Conservation (phyloP, 2,113 vertebrate species). For the Chascanopsetta lugubris region DNA sequence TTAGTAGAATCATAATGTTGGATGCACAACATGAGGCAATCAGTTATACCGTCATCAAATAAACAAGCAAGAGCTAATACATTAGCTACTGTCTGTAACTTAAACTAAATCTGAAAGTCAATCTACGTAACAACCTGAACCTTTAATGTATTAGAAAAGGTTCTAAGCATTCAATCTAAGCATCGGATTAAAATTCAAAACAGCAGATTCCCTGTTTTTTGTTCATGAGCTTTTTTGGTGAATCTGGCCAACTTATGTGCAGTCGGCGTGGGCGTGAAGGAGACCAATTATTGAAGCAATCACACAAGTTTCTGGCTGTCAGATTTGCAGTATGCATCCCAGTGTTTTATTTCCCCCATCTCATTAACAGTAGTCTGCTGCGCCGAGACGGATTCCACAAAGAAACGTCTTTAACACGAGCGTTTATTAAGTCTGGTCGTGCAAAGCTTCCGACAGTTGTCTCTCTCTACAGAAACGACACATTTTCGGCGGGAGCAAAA, state of each 20-base stretch:
- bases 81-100: too few relatives aligned
- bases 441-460: slow-evolving; percentile 8
- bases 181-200: slow-evolving; percentile 25
- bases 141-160: slow-evolving; percentile 9
- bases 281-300: slow-evolving; percentile 16
- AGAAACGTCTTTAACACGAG: slow-evolving; percentile 1
- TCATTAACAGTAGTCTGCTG: slow-evolving; percentile 27
- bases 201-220: background rate
- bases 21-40: too few relatives aligned
- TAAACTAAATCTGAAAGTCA: too few relatives aligned
- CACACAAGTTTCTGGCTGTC: slow-evolving; percentile 12
- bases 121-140: background rate
- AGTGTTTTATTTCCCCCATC: slow-evolving; percentile 11
- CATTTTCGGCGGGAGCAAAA: slow-evolving; percentile 1
- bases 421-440: background rate
- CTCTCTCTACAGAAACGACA: slow-evolving; percentile 18
- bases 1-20: too few relatives aligned
- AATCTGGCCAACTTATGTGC: background rate
- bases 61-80: too few relatives aligned
- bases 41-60: too few relatives aligned
- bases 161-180: slow-evolving; percentile 17
- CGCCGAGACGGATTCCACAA: slow-evolving; percentile 12
- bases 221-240: background rate
- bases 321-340: slow-evolving; percentile 3
- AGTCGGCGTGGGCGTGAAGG: background rate